Conservation (phyloP, 2,888 invertebrate species). For the Aporophyla nigra region DNA sequence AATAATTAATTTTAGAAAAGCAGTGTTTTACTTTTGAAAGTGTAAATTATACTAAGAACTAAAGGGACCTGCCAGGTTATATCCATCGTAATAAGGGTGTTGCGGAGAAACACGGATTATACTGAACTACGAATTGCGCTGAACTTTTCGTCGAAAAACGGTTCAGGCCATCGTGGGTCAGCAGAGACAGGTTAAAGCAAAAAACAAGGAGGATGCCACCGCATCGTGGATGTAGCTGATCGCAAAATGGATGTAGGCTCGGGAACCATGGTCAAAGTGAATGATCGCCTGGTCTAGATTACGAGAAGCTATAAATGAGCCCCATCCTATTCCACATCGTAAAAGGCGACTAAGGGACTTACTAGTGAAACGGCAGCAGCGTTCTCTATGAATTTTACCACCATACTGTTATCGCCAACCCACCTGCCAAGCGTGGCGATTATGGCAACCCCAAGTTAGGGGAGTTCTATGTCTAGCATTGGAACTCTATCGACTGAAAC, state of each 20-base stretch:
- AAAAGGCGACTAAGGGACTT: no score
- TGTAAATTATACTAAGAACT: neutral
- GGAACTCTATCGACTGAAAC: no score
- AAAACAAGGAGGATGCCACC: constrained; percentile 4
- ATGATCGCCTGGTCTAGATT: constrained; percentile 18
- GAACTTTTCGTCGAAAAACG: constrained; percentile 4
- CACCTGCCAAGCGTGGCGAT: no score
- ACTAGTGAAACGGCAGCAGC: no score
- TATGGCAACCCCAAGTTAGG: no score
- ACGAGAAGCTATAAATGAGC: no score
- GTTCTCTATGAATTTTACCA: no score
- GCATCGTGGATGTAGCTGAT: constrained; percentile 5
- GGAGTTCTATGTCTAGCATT: no score
- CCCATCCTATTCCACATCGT: no score
- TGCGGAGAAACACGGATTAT: neutral
- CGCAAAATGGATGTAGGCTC: neutral
- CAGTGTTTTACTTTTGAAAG: neutral
- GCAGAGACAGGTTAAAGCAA: neutral
- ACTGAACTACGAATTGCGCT: neutral
- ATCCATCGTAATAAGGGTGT: neutral
- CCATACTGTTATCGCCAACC: no score
- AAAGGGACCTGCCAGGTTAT: neutral
- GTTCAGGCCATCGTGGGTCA: neutral
- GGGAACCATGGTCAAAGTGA: constrained; percentile 14
- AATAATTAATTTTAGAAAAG: neutral